A percentile compares a stretch with the other conserved stretches of the same genome.
These are phyloP conservation scores for Rhodeus uyekii DNA, from an alignment of 2,797 vertebrate species.

Conservation along the genomic window DNA sequence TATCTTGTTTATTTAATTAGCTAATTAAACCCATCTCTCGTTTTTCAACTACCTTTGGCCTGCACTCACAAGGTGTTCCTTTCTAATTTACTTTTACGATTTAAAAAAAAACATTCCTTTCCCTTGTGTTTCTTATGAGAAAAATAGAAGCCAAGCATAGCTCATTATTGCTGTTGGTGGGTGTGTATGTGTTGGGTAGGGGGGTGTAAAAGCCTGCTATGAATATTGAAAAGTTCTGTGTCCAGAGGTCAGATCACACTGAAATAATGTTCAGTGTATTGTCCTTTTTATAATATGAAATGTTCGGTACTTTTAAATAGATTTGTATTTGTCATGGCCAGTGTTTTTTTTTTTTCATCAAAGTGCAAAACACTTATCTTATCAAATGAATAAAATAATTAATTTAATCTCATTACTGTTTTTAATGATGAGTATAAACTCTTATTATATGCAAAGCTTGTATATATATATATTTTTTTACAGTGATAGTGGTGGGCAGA, in stretches of 20 bases:
- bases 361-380: background rate
- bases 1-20: constrained; percentile 62
- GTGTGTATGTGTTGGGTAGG: constrained; percentile 13
- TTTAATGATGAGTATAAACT: background rate
- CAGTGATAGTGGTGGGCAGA: background rate
- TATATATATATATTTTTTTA: too few relatives aligned
- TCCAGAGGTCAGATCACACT: constrained; percentile 59
- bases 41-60: constrained; percentile 60
- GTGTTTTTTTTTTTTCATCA: background rate
- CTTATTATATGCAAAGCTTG: background rate
- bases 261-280: constrained; percentile 49
- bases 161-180: constrained; percentile 42
- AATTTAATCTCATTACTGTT: background rate
- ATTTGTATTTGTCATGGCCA: background rate
- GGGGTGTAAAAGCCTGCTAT: constrained; percentile 65
- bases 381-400: background rate
- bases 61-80: constrained; percentile 58
- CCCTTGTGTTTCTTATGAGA: constrained; percentile 45
- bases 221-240: constrained; percentile 59
- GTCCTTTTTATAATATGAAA: background rate
- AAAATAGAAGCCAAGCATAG: constrained; percentile 51
- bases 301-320: background rate
- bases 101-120: constrained; percentile 30
- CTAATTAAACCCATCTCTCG: constrained; percentile 53
- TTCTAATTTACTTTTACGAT: constrained; percentile 62